Base-by-base conservation (phyloP, 2,888 invertebrate genomes). In the Agrochola circellaris region DNA sequence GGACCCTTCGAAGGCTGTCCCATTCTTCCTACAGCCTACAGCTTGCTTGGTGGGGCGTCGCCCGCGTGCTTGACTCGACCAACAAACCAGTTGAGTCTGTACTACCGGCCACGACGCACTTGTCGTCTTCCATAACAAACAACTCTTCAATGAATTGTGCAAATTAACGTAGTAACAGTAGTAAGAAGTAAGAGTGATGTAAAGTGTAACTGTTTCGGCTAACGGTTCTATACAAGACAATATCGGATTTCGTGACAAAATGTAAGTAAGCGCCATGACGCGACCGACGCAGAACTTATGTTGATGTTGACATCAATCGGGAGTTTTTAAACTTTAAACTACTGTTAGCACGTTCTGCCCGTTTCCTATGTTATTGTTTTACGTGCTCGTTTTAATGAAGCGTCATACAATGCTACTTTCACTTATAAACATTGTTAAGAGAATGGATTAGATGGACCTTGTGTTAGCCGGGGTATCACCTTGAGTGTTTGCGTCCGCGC, bases 401-500 rank as follows among this genome's bases (percentile, higher is more conserved):
- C 64, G 60, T 75, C 74, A 73, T 75, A 78, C 79, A 85, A 81
- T 67, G 76, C 77, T 76, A 93, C 95, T 95, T 95, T 95, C 95
- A 94, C 94, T 94, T 90, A 88, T 89, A 89, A 89, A 90, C 88
- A 91, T 90, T 83, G 85, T 71, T 88, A 90, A 91, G 94, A 93
- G 95, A 95, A 94, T 88, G 95, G 93, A 92, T 93, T 91, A 92
- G 93, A 92, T 91, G 93, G 93, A 94, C 95, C 95, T 95, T 95
- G 95, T 89, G 87, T 89, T 92, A 90, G 89, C 90, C 91, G 90
- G 87, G 81, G 88, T 83, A 87, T 93, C 87, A 93, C 95, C 95
- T 95, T 95, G 95, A 93, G 87, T 81, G 73, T 79, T 88, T 89
- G 92, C 92, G 94, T 91, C 89, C 85, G 92, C 69, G 77, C 83